Conservation (phyloP, 1,140 invertebrate genomes). For the Drosophila seguyi region DNA sequence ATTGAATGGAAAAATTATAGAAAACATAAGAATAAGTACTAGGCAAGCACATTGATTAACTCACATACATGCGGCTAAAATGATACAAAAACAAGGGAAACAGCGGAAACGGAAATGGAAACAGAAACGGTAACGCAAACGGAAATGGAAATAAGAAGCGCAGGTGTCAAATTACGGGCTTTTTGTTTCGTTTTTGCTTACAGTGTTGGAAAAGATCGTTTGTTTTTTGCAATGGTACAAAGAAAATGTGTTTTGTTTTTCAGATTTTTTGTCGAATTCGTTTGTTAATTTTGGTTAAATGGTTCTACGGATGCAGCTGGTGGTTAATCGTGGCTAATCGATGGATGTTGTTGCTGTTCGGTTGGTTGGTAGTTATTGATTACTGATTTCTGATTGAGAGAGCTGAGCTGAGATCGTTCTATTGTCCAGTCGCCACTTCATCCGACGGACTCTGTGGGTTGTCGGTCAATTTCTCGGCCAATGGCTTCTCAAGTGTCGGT, state of each 20-base stretch:
- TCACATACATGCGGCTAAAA: conserved; percentile 69
- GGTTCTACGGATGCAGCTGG: conserved; percentile 54
- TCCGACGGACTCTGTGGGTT: conserved; percentile 72
- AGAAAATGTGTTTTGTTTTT: conserved; percentile 67
- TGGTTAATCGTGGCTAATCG: conserved; percentile 47
- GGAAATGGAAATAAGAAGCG: conserved; percentile 39
- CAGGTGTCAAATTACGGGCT: conserved; percentile 47
- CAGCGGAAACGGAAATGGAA: conserved; percentile 20
- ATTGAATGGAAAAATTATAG: conserved; percentile 40
- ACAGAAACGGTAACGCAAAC: conserved; percentile 10
- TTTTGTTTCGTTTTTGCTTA: conserved; percentile 57
- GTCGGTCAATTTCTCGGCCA: conserved; percentile 78
- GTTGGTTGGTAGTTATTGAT: conserved; percentile 35
- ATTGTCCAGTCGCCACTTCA: conserved; percentile 77
- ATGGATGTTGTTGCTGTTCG: conserved; percentile 49
- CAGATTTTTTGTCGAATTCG: conserved; percentile 36
- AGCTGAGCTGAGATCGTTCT: conserved; percentile 43
- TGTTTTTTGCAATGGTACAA: conserved; percentile 52
- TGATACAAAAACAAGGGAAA: conserved; percentile 24
- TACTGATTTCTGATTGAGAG: conserved; percentile 31
- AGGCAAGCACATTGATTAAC: conserved; percentile 46
- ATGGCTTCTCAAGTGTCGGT: conserved; percentile 81
- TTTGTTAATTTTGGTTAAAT: conserved; percentile 46
- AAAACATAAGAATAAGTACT: conserved; percentile 28
- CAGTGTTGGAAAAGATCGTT: conserved; percentile 66